Conservation (phyloP, 2,113 vertebrate genomes). For the Aythya baeri region DNA sequence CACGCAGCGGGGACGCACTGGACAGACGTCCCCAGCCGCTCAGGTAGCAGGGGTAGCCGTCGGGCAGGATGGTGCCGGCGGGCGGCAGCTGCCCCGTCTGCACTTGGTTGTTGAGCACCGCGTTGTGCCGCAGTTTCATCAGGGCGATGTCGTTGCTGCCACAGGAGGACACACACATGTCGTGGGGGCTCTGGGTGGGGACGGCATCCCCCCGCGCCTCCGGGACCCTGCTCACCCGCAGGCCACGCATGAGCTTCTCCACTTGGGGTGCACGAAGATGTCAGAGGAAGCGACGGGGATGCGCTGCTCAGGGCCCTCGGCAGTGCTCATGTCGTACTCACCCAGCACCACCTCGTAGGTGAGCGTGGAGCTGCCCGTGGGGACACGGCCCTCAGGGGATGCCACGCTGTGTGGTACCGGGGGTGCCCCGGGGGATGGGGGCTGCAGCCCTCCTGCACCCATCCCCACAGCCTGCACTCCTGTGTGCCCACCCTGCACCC, state of each 20-base stretch:
- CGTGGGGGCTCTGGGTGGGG: not conserved
- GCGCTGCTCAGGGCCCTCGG: not conserved
- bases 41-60: constrained; percentile 32
- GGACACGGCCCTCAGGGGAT: not conserved
- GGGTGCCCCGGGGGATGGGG: not conserved
- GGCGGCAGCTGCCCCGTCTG: not conserved
- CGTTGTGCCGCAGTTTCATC: constrained; percentile 9
- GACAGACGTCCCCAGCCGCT: constrained; percentile 24
- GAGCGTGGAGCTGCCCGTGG: not conserved
- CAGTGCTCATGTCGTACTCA: not conserved
- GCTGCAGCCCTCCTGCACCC: too few relatives aligned
- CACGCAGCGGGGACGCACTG: not conserved
- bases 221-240: constrained; percentile 1
- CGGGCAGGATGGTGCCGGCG: not conserved
- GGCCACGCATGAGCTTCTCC: not conserved
- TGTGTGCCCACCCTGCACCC: not conserved
- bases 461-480: not conserved
- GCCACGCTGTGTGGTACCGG: too few relatives aligned
- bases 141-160: constrained; percentile 50
- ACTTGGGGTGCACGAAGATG: constrained; percentile 48
- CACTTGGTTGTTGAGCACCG: not conserved
- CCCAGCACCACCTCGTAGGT: constrained; percentile 47
- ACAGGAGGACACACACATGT: not conserved
- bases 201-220: fast-evolving
- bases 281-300: not conserved